Conservation (phyloP, 2,797 vertebrate species). For the Mus spretus region DNA sequence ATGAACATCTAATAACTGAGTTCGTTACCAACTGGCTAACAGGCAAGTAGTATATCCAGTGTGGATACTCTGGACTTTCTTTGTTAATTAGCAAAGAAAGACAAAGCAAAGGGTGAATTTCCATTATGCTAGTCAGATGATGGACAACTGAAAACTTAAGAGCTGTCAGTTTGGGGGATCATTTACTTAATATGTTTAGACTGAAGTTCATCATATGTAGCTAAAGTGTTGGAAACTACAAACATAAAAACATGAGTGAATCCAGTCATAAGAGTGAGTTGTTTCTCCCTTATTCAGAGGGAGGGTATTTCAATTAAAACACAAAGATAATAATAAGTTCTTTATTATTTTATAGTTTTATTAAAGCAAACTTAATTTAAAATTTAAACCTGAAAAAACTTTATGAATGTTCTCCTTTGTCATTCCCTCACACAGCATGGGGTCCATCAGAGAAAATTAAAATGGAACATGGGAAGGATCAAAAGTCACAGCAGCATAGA, state of each 20-base stretch:
- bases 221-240: neutral
- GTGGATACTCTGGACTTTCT: neutral
- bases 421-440: neutral
- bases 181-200: neutral
- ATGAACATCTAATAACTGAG: neutral
- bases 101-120: neutral
- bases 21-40: neutral
- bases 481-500: slow-evolving; percentile 27
- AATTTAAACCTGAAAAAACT: neutral
- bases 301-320: neutral
- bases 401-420: neutral
- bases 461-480: neutral
- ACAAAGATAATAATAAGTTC: neutral
- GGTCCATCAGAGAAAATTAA: neutral
- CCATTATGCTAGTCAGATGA: neutral
- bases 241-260: neutral
- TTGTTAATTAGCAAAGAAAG: neutral
- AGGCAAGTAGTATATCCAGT: no score
- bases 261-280: neutral
- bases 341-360: neutral
- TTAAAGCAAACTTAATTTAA: neutral
- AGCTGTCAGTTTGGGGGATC: neutral
- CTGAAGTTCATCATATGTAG: neutral
- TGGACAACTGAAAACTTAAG: neutral
- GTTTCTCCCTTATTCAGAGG: neutral